Conservation (phyloP, 2,797 vertebrate genomes). For the Orientallactaga sibirica region DNA sequence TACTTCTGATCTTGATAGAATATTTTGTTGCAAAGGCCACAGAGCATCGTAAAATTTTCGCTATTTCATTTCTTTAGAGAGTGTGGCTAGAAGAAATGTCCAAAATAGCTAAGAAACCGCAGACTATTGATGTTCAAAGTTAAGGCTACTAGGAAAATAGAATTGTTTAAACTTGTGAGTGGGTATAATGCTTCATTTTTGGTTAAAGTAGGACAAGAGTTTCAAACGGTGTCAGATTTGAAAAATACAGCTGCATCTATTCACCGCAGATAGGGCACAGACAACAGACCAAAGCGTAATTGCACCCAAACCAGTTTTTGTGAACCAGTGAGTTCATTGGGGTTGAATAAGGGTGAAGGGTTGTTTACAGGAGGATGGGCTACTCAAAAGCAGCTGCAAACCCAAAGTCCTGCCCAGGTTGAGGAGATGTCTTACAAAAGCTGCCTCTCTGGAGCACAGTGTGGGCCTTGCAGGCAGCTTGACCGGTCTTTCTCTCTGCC, state of each 20-base stretch:
- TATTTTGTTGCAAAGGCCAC: constrained; percentile 22
- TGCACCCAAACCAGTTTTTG: too few species aligned
- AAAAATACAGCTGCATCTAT: constrained; percentile 71
- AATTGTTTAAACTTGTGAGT: constrained; percentile 38
- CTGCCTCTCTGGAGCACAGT: too few species aligned
- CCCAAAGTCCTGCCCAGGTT: too few species aligned
- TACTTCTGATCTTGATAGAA: constrained; percentile 43
- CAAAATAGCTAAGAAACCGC: background rate
- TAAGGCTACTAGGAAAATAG: constrained; percentile 23
- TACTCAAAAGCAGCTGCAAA: too few species aligned
- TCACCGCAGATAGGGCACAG: too few species aligned
- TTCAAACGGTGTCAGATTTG: constrained; percentile 58
- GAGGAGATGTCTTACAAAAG: too few species aligned
- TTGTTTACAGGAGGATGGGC: too few species aligned
- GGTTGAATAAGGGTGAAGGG: too few species aligned
- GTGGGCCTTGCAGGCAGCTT: too few species aligned
- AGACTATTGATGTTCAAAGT: background rate
- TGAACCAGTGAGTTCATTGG: too few species aligned
- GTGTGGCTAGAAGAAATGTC: background rate
- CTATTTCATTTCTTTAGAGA: constrained; percentile 34
- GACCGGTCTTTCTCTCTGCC: too few species aligned
- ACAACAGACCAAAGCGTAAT: too few species aligned
- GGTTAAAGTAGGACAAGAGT: constrained; percentile 43
- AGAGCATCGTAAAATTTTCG: background rate
- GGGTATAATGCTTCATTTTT: constrained; percentile 39